Conservation (phyloP, 2,888 invertebrate species). For the Tyria jacobaeae region DNA sequence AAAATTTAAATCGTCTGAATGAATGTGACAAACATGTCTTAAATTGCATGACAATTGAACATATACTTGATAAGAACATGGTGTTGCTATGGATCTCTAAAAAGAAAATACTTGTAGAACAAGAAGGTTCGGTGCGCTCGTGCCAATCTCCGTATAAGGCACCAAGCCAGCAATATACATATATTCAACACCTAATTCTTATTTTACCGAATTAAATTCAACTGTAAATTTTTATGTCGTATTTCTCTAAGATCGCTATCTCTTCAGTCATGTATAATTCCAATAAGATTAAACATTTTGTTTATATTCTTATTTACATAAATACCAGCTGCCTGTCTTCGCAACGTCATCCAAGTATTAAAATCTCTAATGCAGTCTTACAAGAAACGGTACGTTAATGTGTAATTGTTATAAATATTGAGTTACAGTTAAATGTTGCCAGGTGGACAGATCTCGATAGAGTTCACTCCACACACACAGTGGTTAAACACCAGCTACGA, state of each 20-base stretch:
- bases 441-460: not conserved
- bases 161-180: slow-evolving; percentile 61
- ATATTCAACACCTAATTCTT: slow-evolving; percentile 75
- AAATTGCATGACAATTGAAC: no score
- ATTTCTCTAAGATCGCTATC: not conserved
- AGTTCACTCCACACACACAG: not conserved
- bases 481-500: not conserved
- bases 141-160: slow-evolving; percentile 64
- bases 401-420: slow-evolving; percentile 4
- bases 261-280: not conserved
- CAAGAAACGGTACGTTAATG: not conserved
- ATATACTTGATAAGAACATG: no score
- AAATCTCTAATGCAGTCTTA: not conserved
- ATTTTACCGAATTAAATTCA: slow-evolving; percentile 47
- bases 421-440: not conserved
- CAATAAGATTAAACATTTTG: slow-evolving; percentile 6
- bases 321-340: slow-evolving; percentile 13
- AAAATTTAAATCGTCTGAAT: no score
- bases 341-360: not conserved
- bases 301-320: slow-evolving; percentile 10
- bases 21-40: no score
- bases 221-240: slow-evolving; percentile 8
- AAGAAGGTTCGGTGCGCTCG: slow-evolving; percentile 66
- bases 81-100: slow-evolving; percentile 30
- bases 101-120: slow-evolving; percentile 58